Evolutionary conservation across 2,797 vertebrate genomes (phyloP).

Genomic region (Babyrousa celebensis): DNA sequence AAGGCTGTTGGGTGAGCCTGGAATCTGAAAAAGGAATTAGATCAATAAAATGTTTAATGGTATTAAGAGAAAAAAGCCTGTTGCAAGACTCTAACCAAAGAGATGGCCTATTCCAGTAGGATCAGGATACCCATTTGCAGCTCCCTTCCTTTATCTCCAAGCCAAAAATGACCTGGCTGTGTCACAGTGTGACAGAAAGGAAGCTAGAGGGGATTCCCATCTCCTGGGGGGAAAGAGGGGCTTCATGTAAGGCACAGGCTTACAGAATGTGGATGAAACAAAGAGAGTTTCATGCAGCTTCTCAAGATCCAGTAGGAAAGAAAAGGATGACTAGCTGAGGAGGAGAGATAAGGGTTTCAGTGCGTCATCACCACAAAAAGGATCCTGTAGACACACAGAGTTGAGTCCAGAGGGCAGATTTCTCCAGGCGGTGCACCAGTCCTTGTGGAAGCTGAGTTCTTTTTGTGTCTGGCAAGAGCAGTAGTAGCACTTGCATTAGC

Average conservation of each 20-base stretch:
- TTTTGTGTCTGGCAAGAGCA: slow-evolving; percentile 39
- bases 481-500: background rate
- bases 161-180: background rate
- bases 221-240: background rate
- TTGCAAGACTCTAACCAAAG: background rate
- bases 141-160: slow-evolving; percentile 18
- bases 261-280: background rate
- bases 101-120: background rate
- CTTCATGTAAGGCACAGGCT: background rate
- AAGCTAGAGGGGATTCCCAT: background rate
- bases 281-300: background rate
- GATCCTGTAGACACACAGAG: background rate
- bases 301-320: slow-evolving; percentile 27
- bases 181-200: background rate
- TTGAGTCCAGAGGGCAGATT: background rate
- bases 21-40: background rate
- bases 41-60: background rate
- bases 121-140: background rate
- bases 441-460: background rate
- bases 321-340: slow-evolving; percentile 52
- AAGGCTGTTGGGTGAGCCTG: background rate
- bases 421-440: background rate
- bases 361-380: slow-evolving; percentile 11
- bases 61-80: background rate
- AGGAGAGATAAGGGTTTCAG: slow-evolving; percentile 10